Evolutionary conservation across 2,113 vertebrate genomes (phyloP).

Genomic region (Heterotilapia buettikoferi): DNA sequence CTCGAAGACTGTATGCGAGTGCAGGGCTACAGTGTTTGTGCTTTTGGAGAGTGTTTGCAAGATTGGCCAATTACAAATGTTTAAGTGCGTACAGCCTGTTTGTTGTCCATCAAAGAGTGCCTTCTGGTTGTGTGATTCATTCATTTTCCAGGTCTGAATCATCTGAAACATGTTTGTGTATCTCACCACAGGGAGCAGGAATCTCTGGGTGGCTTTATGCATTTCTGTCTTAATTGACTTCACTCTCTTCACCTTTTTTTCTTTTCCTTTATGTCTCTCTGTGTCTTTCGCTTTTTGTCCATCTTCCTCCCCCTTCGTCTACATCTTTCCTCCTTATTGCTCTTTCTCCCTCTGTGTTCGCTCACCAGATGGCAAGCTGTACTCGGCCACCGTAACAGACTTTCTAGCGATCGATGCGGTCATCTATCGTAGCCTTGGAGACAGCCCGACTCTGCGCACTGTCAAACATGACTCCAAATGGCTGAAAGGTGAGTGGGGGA

Average conservation of each 20-base stretch:
- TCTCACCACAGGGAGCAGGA: constrained; percentile 3
- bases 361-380: constrained; percentile 88
- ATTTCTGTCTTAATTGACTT: constrained; percentile 7
- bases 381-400: constrained; percentile 98
- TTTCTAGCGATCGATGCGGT: constrained; percentile 98
- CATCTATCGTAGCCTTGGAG: constrained; percentile 97
- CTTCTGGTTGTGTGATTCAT: constrained; percentile 7
- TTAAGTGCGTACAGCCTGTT: constrained; percentile 15
- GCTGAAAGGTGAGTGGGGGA: constrained; percentile 87
- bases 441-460: constrained; percentile 94
- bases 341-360: constrained; percentile 26
- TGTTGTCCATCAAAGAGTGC: constrained; percentile 26
- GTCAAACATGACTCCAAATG: constrained; percentile 99
- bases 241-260: not conserved
- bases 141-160: constrained; percentile 12
- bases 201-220: constrained; percentile 12
- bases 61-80: constrained; percentile 29
- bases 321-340: constrained; percentile 9
- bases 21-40: not conserved
- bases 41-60: constrained; percentile 20
- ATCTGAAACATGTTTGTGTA: constrained; percentile 26
- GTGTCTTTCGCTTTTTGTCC: not conserved
- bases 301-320: not conserved
- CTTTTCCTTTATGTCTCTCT: not conserved
- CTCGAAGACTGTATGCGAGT: not conserved